Evolutionary conservation across 2,888 invertebrate genomes (phyloP).

Genomic region (Gnatocerus cornutus): DNA sequence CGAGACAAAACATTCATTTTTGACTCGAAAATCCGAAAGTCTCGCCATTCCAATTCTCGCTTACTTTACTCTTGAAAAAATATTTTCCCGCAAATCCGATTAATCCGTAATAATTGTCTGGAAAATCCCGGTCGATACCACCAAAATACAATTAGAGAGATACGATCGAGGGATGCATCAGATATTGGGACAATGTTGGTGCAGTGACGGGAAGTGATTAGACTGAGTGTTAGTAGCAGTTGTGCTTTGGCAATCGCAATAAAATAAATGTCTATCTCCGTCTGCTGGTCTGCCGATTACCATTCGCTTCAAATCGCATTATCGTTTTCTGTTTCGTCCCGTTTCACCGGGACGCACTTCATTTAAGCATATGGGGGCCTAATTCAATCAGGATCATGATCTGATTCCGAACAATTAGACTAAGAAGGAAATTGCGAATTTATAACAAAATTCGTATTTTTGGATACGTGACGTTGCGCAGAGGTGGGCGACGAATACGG

Average conservation of each 20-base stretch:
- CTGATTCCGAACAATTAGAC: conserved; percentile 43
- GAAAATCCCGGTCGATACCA: conserved; percentile 20
- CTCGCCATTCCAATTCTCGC: too few relatives aligned
- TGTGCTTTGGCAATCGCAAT: conserved; percentile 66
- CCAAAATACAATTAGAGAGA: conserved; percentile 34
- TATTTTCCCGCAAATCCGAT: conserved; percentile 21
- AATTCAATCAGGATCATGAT: conserved; percentile 46
- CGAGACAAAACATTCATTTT: neutral
- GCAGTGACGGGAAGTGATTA: conserved; percentile 60
- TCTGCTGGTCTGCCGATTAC: conserved; percentile 64
- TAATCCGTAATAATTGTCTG: conserved; percentile 26
- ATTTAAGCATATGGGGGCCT: conserved; percentile 47
- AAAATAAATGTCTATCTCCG: conserved; percentile 67
- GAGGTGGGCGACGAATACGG: neutral
- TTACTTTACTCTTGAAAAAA: conserved; percentile 2
- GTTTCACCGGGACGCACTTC: conserved; percentile 47
- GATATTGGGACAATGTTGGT: conserved; percentile 43
- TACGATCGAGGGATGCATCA: conserved; percentile 42
- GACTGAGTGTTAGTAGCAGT: conserved; percentile 66
- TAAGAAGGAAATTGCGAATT: conserved; percentile 22
- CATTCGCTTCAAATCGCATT: conserved; percentile 65
- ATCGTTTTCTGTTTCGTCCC: conserved; percentile 53
- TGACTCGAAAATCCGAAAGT: too few relatives aligned
- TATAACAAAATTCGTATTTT: conserved; percentile 11
- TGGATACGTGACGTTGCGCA: neutral